A percentile compares a stretch with the other conserved stretches of the same genome.
Conservation (phyloP, 1,140 invertebrate species). For the Brachionus calyciflorus region DNA sequence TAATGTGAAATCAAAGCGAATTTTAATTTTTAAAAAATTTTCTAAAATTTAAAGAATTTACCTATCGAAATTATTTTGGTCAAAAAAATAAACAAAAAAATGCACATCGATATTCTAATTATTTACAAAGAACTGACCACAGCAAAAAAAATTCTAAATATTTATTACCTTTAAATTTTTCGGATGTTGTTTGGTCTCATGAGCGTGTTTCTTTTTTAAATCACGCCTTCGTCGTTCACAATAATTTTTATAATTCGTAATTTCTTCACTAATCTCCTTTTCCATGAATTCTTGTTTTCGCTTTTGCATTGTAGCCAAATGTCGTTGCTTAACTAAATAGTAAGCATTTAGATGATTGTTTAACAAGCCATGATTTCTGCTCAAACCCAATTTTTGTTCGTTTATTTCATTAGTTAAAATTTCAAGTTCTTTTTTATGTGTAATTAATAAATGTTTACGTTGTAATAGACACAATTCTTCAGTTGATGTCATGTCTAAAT, state of each 20-base stretch:
- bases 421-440: constrained; percentile 24
- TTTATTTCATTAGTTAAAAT: constrained; percentile 28
- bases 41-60: no score
- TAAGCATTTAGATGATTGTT: background rate
- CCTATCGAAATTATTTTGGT: background rate
- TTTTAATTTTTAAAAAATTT: no score
- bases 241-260: constrained; percentile 92
- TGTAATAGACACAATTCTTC: constrained; percentile 38
- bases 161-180: constrained; percentile 85
- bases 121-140: no score
- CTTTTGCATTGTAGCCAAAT: constrained; percentile 30
- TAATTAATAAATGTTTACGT: constrained; percentile 20
- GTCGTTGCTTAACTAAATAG: constrained; percentile 22
- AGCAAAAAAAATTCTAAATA: background rate
- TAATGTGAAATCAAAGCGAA: no score
- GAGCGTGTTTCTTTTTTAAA: constrained; percentile 89
- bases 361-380: background rate
- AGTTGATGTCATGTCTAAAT: constrained; percentile 44
- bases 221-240: constrained; percentile 87
- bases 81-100: background rate
- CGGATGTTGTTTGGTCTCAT: constrained; percentile 95
- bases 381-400: constrained; percentile 29
- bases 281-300: constrained; percentile 68
- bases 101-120: background rate
- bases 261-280: constrained; percentile 85